Conservation (phyloP, 1,140 invertebrate species). For the Laodelphax striatellus region DNA sequence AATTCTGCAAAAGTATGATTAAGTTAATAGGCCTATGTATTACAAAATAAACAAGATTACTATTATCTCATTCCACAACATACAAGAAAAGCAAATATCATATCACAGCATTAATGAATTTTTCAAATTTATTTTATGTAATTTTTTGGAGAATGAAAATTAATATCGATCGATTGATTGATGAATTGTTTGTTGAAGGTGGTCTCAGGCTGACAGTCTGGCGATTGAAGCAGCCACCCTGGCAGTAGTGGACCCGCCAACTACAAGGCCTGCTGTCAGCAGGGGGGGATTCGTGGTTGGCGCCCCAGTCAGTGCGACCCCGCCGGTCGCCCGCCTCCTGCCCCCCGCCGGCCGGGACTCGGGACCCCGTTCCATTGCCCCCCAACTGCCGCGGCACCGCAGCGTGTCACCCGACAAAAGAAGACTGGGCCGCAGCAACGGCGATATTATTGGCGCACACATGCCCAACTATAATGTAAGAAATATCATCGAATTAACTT, state of each 20-base stretch:
- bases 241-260: not conserved
- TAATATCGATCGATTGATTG: too few species aligned
- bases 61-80: too few species aligned
- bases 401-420: not conserved
- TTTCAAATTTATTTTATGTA: too few species aligned
- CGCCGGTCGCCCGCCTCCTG: not conserved
- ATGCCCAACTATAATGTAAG: too few species aligned
- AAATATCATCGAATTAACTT: too few species aligned
- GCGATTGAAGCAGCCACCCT: constrained; percentile 23
- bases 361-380: not conserved
- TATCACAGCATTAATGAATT: too few species aligned
- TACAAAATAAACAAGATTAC: too few species aligned
- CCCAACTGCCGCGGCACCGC: not conserved
- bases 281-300: constrained; percentile 13
- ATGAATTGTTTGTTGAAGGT: constrained; percentile 12
- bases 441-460: not conserved
- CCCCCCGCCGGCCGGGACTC: not conserved
- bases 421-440: not conserved
- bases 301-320: not conserved
- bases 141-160: too few species aligned
- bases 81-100: too few species aligned
- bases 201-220: constrained; percentile 22
- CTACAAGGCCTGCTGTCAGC: not conserved
- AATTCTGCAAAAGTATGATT: too few species aligned
- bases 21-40: too few species aligned